Evolutionary conservation across 2,113 vertebrate genomes (phyloP), one percentile per base, ranked within the genome.

Genomic region (Xiphophorus maculatus): DNA sequence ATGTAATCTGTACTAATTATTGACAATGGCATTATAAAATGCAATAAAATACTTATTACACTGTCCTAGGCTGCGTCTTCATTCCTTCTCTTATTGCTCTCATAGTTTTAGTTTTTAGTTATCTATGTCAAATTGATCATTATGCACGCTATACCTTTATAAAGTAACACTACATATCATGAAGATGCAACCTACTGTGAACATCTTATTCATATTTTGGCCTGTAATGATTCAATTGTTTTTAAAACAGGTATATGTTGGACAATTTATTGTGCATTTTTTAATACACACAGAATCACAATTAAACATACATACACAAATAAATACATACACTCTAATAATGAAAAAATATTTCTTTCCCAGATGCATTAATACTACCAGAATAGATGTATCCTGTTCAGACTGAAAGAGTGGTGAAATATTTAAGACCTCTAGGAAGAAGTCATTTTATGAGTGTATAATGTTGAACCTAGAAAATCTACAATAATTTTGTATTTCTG

Each of bases 11-110:
- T 96, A 95, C 95, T 95, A 95, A 95, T 95, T 95, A 95, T 96
- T 96, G 95, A 97, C 95, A 95, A 96, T 80, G 91, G 95, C 95
- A 95, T 96, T 96, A 96, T 97, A 96, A 96, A 96, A 95, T 95
- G 95, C 95, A 95, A 95, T 96, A 96, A 97, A 97, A 95, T 93
- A 95, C 94, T 95, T 95, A 95, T 92, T 90, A 88, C 91, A 94
- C 94, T 91, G 93, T 95, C 93, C 35, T 2, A 44, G 5, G 30
- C 13, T 74, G 85, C 14, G 69, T 88, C 70, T 19, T 63, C 70
- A 29, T 80, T 84, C 79, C 58, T 69, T 77, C 76, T 87, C n/a
- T 60, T n/a, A 9, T 3, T 58, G 22, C 5, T 6, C 25, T 58
- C 22, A n/a, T 22, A 2, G 17, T 19, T 48, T 48, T 42, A 42